Evolutionary conservation across 2,888 invertebrate genomes (phyloP).

Genomic region (Automeris io): DNA sequence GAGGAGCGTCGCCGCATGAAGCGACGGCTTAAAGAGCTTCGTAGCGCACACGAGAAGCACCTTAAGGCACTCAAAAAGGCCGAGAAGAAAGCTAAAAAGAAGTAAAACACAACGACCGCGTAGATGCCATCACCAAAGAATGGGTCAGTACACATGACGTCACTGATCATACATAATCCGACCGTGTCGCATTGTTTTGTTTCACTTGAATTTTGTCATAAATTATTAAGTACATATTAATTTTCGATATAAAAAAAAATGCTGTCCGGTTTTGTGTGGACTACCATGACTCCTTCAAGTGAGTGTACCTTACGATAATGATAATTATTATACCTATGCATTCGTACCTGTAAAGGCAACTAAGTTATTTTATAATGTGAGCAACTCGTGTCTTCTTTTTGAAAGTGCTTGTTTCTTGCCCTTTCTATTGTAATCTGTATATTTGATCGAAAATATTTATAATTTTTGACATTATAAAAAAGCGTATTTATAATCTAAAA

Average conservation of each 20-base stretch:
- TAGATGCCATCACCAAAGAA: conserved; percentile 36
- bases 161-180: conserved; percentile 8
- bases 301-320: not conserved
- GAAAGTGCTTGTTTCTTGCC: conserved; percentile 19
- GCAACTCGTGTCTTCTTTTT: not conserved
- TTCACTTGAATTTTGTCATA: not conserved
- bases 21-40: conserved; percentile 89
- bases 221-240: not conserved
- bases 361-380: not conserved
- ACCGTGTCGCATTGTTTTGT: not conserved
- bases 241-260: not conserved
- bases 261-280: conserved; percentile 22
- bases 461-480: not conserved
- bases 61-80: conserved; percentile 92
- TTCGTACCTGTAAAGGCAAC: not conserved
- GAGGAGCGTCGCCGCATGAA: conserved; percentile 89
- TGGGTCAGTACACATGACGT: conserved; percentile 31
- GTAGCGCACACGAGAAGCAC: conserved; percentile 88
- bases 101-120: conserved; percentile 49
- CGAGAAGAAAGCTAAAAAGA: conserved; percentile 87
- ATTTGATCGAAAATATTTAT: conserved; percentile 8
- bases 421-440: not conserved
- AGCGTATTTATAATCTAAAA: too few relatives aligned
- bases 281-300: conserved; percentile 17
- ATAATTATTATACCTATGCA: not conserved